Base-by-base conservation (phyloP, 2,797 vertebrate species). In the Myotis pilosus region DNA sequence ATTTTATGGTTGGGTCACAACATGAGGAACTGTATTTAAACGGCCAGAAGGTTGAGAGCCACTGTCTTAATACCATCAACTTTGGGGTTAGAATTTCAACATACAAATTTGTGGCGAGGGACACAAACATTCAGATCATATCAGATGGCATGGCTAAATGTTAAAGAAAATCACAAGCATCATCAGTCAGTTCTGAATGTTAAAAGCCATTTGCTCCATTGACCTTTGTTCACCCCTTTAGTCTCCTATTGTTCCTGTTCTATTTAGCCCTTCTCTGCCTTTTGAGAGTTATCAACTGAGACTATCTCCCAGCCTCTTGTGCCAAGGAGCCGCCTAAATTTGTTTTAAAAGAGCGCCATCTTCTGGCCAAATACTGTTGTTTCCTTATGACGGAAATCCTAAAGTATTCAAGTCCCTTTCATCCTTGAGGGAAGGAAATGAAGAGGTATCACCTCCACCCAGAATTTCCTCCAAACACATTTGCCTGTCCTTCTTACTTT, bases 291-390 rank as follows among this genome's bases (percentile, higher is more conserved):
- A 84, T 78, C 85, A 49, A 28, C 60, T n/a, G 28, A 66, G 51
- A 68, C 20, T 4, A 23, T 60, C 53, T 62, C 41, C 38, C 41
- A 78, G 44, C 30, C 2, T 17, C n/a, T 41, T 72, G 33, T 66
- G 28, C 17, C 3, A 64, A 41, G 6, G 28, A 3, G 11, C 53
- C 1, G 5, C 91, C 9, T 83, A 64, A 53, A 94, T 97, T 95
- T 95, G 64, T 95, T 97, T 97, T 91, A 68, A 83, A 94, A 94
- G 74, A 76, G 30, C 66, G 92, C 95, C 96, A 97, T 95, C 96
- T 96, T 71, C 90, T 97, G 97, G 97, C n/a, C 57, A 96, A 93
- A 79, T 3, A 51, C 55, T 66, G 78, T 66, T 64, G 0, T 85
- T 96, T 68, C 82, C 36, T 68, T 89, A 41, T 55, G 68, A n/a